Evolutionary conservation across 2,113 vertebrate genomes (phyloP), one percentile per base, ranked within the genome.

Genomic region (Oryzias curvinotus): DNA sequence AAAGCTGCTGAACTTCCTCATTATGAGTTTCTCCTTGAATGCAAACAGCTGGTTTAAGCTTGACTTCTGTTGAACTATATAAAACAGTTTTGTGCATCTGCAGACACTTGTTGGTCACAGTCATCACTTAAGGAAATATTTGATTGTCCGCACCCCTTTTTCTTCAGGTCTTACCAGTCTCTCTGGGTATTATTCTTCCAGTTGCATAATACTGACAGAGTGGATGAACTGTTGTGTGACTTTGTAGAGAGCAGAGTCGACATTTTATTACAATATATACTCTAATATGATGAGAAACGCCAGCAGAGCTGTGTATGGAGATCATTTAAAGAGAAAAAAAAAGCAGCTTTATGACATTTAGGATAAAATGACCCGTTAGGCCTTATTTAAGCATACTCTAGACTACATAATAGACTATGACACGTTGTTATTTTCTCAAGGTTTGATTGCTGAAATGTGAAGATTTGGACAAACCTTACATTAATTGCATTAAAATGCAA

Each of bases 1-100:
- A 73, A 25, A 82, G 81, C 85, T 91, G 78, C 71, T 49, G 64
- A 75, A 77, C 77, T 86, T 85, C 87, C 85, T 54, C 71, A 54
- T 66, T 58, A 68, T 53, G 58, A 65, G 62, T 65, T 60, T 66
- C 62, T 78, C 72, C 50, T 74, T 57, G 42, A 80, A 65, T 68
- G 59, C 74, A 80, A 78, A 69, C 76, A 71, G 13, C 69, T 18
- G 56, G 46, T 71, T 65, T 55, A 50, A 52, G 57, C 68, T 65
- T 52, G 73, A 63, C 60, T 25, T 57, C 59, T 71, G 49, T 62
- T 56, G 52, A 30, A 42, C 63, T 44, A 57, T 12, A 5, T 68
- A 21, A 57, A 52, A 74, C 66, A 28, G 49, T 65, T 72, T 73
- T 65, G 53, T 74, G 61, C 47, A 57, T 61, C 68, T 59, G 26